Conservation (phyloP, 2,888 invertebrate species). For the Eremobia ochroleuca region DNA sequence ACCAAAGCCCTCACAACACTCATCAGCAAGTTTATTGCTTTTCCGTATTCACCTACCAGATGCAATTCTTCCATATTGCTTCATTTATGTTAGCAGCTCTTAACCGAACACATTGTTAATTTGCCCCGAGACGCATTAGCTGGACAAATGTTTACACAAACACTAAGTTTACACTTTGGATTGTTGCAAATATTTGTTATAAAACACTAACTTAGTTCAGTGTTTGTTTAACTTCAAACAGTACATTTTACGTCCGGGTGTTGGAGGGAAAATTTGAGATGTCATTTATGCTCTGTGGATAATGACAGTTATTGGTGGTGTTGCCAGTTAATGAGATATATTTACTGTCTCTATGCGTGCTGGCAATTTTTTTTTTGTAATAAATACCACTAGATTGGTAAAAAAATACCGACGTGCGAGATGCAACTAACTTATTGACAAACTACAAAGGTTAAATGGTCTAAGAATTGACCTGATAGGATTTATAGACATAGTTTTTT, state of each 20-base stretch:
- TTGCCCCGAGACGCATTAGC: constrained; percentile 61
- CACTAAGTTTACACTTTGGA: constrained; percentile 49
- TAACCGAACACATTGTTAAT: constrained; percentile 58
- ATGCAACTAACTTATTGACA: background rate
- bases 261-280: constrained; percentile 38
- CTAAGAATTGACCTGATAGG: background rate
- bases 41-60: constrained; percentile 33
- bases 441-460: background rate
- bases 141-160: constrained; percentile 57
- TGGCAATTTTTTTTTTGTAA: too few species aligned
- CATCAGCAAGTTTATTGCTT: constrained; percentile 35
- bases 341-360: background rate
- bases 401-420: background rate
- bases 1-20: constrained; percentile 7
- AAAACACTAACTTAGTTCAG: constrained; percentile 49
- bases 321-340: constrained; percentile 11
- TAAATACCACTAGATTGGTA: background rate
- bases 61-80: constrained; percentile 54
- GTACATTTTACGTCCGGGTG: constrained; percentile 51
- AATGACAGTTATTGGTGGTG: background rate
- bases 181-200: constrained; percentile 59
- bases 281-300: background rate
- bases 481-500: background rate
- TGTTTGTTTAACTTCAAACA: constrained; percentile 57
- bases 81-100: constrained; percentile 50